Percentiles rank a stretch among this genome's conserved stretches.
phyloP scores from a whole-genome alignment of 2,888 invertebrate genomes.

The Leptogaster cylindrica region DNA sequence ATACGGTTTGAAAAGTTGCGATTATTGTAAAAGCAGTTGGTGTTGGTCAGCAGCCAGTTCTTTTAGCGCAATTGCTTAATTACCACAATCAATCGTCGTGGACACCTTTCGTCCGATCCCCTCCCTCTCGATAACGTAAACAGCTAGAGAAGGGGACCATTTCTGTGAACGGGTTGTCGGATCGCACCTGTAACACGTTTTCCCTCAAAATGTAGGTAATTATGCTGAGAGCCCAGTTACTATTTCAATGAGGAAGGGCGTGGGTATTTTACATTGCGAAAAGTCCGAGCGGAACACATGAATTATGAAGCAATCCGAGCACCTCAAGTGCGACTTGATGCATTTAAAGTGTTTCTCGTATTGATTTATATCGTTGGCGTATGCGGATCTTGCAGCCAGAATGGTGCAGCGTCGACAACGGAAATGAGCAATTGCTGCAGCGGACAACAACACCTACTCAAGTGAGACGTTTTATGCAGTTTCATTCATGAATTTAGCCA shows the following conservation, averaged over 20 bases:
- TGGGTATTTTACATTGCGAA: conserved; percentile 28
- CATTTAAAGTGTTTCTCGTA: conserved; percentile 8
- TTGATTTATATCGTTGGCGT: conserved; percentile 38
- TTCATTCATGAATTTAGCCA: conserved; percentile 46
- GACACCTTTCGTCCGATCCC: too few relatives aligned
- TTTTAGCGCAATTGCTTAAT: too few relatives aligned
- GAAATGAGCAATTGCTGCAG: conserved; percentile 37
- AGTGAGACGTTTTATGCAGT: conserved; percentile 42
- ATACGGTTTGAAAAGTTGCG: too few relatives aligned
- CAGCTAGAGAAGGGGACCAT: too few relatives aligned
- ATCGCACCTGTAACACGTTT: conserved; percentile 29
- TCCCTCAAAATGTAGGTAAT: conserved; percentile 31
- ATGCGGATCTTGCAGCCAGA: conserved; percentile 11
- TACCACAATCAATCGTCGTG: too few relatives aligned
- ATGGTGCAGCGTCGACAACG: conserved; percentile 28
- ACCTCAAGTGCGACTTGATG: conserved; percentile 10
- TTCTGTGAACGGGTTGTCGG: background rate
- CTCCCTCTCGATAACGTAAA: too few relatives aligned
- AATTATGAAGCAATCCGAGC: conserved; percentile 26
- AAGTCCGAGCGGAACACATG: conserved; percentile 25
- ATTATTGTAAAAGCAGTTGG: too few relatives aligned
- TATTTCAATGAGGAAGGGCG: conserved; percentile 33
- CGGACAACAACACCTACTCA: conserved; percentile 40
- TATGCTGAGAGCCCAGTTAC: conserved; percentile 23
- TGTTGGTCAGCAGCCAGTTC: too few relatives aligned